Base-by-base conservation (phyloP, 2,888 invertebrate species). In the Hydroisotoma schaefferi region DNA sequence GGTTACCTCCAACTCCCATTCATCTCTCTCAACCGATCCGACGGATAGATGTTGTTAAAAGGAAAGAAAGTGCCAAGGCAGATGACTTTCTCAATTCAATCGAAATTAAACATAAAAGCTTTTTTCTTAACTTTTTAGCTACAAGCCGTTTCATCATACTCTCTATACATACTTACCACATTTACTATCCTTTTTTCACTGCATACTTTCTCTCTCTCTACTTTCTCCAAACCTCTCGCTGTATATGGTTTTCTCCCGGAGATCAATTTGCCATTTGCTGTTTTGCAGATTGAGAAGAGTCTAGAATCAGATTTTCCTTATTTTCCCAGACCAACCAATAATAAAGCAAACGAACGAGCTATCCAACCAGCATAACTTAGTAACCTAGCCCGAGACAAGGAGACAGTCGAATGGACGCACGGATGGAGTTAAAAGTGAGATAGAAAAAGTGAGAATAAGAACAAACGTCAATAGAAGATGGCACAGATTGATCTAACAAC, bases 401-500 rank as follows among this genome's bases (percentile, higher is more conserved):
- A n/a, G n/a, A n/a, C n/a, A n/a, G n/a, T n/a, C n/a, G n/a, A n/a
- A n/a, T n/a, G n/a, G n/a, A n/a, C n/a, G n/a, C n/a, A n/a, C n/a
- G n/a, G n/a, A n/a, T n/a, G n/a, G n/a, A n/a, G n/a, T n/a, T n/a
- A n/a, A n/a, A n/a, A 52, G 28, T 33, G 38, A 28, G 37, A 47
- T 23, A 27, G 28, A 29, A 52, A 33, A 28, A 26, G 29, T n/a
- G 48, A 48, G 28, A 48, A 22, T 28, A 43, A 51, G 49, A 60
- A 29, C 25, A 48, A 55, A 40, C 43, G 52, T 57, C 46, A 52
- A 61, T 57, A 61, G 52, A 54, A 47, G 47, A 57, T 55, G 59
- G 49, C 43, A 55, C 37, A 57, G 61, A 61, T 61, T 57, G 61
- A 61, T 61, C 57, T 46, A 49, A 48, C 54, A n/a, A n/a, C n/a